phyloP scores from a whole-genome alignment of 2,113 vertebrate species.

The Strigops habroptila region DNA sequence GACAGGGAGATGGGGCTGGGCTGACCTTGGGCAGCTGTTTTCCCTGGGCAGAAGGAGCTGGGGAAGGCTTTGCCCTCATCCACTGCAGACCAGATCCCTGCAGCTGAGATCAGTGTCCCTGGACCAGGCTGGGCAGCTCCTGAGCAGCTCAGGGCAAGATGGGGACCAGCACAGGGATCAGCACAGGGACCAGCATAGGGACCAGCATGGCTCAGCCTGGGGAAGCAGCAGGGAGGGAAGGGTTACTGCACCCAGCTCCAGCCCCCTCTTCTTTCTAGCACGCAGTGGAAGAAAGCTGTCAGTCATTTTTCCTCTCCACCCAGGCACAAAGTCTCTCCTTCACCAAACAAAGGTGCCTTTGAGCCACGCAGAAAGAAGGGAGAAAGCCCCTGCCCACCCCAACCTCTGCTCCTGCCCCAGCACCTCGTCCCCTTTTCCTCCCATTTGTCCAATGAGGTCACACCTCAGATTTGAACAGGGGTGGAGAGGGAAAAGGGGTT shows the following conservation, averaged over 20 bases:
- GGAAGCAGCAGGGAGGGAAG: background rate
- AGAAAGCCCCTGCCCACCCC: background rate
- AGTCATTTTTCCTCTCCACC: background rate
- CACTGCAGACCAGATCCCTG: background rate
- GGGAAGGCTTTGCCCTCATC: background rate
- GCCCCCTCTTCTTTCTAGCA: background rate
- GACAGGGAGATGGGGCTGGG: background rate
- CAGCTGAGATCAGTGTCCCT: background rate
- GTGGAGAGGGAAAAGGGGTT: background rate
- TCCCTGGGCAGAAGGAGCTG: background rate
- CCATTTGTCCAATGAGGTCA: background rate
- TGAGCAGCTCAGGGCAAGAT: background rate
- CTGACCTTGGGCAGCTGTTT: background rate
- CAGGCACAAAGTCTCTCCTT: background rate
- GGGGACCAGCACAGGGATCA: rapidly evolving
- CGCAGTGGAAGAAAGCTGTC: constrained; percentile 7
- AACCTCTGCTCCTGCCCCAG: background rate
- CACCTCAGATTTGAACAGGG: background rate
- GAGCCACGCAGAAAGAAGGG: background rate
- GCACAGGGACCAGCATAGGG: background rate
- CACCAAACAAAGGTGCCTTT: constrained; percentile 29
- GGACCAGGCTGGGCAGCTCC: background rate
- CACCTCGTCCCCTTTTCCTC: background rate
- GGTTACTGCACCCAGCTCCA: background rate
- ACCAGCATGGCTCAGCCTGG: background rate